Percentiles rank a stretch among this genome's conserved stretches.
Conservation (phyloP, 2,113 vertebrate species). For the Megaceryle maxima region DNA sequence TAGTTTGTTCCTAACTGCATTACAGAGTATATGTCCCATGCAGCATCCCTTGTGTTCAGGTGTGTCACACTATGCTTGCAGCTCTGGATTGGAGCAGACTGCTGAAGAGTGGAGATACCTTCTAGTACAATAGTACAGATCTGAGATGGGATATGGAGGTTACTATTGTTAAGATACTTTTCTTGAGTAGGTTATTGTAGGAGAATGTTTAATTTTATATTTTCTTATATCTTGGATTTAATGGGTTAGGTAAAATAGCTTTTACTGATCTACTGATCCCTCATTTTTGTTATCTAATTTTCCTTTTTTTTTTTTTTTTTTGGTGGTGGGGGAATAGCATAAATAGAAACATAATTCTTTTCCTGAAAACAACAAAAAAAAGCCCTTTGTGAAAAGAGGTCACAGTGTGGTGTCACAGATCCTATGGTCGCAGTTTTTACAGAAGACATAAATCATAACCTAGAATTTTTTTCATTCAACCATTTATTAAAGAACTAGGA, state of each 20-base stretch:
- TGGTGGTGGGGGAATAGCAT: fast-evolving
- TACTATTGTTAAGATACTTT: neutral
- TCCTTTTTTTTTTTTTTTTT: neutral
- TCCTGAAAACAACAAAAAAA: neutral
- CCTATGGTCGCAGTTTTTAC: neutral
- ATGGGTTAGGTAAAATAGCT: neutral
- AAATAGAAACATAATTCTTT: neutral
- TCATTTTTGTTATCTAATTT: neutral
- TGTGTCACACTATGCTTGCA: neutral
- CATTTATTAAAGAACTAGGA: neutral
- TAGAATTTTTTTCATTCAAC: neutral
- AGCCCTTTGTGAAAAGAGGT: neutral
- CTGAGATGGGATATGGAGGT: neutral
- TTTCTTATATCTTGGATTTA: neutral
- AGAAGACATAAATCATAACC: neutral
- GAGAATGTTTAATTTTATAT: neutral
- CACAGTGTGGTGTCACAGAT: neutral
- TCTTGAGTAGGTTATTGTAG: neutral
- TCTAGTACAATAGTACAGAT: neutral
- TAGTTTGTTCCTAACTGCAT: neutral
- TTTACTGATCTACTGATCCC: neutral
- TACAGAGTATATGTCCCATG: neutral
- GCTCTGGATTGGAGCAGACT: neutral
- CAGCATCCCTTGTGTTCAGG: neutral
- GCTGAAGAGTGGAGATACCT: neutral